Evolutionary conservation across 2,797 vertebrate species (phyloP).

Genomic region (Phrynocephalus vlangalii): DNA sequence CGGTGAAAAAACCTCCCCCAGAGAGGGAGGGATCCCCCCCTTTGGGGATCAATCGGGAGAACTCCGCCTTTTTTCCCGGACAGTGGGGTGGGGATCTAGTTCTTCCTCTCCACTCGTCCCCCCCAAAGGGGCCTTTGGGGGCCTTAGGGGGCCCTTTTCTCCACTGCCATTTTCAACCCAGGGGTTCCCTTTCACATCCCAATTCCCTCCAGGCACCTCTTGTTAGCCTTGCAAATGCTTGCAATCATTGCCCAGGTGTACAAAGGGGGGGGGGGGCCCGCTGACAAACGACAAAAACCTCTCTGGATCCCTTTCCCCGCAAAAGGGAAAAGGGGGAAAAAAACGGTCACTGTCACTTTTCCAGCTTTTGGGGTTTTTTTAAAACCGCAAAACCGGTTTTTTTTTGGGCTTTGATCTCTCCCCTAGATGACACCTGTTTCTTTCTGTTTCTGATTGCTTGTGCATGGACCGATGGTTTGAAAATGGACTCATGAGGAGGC

Average conservation of each 20-base stretch:
- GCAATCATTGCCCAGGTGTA: constrained; percentile 77
- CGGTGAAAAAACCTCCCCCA: not conserved
- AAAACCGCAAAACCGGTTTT: not conserved
- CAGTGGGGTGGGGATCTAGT: not conserved
- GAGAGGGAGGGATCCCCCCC: not conserved
- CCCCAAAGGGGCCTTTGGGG: constrained; percentile 76
- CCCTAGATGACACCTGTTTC: not conserved
- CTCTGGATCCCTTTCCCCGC: not conserved
- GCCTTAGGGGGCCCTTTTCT: constrained; percentile 72
- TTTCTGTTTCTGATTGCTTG: not conserved
- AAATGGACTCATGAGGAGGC: not conserved
- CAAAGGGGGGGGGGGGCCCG: constrained; percentile 37
- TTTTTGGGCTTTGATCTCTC: not conserved
- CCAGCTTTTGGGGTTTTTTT: not conserved
- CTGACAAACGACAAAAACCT: accelerated
- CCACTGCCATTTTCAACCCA: constrained; percentile 66
- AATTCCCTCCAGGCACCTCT: constrained; percentile 50
- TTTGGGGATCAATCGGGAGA: not conserved
- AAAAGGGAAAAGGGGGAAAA: not conserved
- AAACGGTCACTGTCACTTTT: too few relatives aligned
- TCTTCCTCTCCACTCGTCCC: constrained; percentile 18
- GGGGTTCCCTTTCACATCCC: constrained; percentile 37
- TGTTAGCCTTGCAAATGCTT: constrained; percentile 67
- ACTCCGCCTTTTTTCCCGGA: constrained; percentile 7
- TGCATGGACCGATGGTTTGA: not conserved